Evolutionary conservation across 2,888 invertebrate genomes (phyloP), one percentile per base, ranked within the genome.

Genomic region (Piscicola geometra): DNA sequence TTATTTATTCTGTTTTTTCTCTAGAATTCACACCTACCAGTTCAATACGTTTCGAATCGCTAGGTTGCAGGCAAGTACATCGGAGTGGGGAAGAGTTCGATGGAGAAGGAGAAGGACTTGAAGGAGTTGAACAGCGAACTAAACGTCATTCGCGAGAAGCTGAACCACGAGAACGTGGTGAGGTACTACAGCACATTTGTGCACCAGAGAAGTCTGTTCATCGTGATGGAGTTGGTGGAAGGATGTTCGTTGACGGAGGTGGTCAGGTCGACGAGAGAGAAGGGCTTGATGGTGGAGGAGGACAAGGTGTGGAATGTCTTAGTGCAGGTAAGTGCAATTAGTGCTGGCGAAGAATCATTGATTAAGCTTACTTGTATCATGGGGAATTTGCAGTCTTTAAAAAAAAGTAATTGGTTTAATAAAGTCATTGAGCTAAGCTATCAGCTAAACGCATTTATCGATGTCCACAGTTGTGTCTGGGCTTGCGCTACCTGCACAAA

Each of bases 181-280:
- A 80, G 84, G 72, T 73, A 73, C 60, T 73, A 73, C 64, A 60
- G 56, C 2, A 73, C 60, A 25, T 73, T 73, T 36, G 56, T 64
- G 32, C 64, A 35, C 36, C 64, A 73, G 28, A 73, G 52, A 36
- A 64, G 64, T 12, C 79, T 87, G 70, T 86, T 85, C 80, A 86
- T 87, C 64, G 85, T 87, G 41, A 87, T 87, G 87, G 87, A 87
- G 77, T 80, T 86, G 32, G 86, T 87, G 28, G 86, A 86, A 78
- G 87, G 87, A 1, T 83, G 84, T 15, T 84, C 86, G 0, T 80
- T 87, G 15, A 83, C 81, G n/a, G 87, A 87, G 79, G 85, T 86
- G 79, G 85, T 87, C 71, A 83, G 81, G 52, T 86, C 86, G 3
- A 82, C 85, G 32, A 85, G 85, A 77, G 86, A 86, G 79, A 86